phyloP scores from a whole-genome alignment of 2,113 vertebrate genomes.

The Phycodurus eques region DNA sequence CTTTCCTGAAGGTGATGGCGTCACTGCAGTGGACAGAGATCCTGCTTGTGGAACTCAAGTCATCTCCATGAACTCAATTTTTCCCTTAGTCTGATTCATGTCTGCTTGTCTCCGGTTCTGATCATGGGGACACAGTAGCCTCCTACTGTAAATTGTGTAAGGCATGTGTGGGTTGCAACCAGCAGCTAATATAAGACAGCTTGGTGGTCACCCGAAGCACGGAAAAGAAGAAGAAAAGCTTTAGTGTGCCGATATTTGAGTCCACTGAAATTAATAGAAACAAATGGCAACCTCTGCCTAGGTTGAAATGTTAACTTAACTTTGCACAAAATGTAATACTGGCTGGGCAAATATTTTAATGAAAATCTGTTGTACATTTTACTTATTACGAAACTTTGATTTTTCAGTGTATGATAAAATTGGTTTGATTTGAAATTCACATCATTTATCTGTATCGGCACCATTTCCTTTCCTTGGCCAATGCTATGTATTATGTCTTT shows the following conservation, averaged over 20 bases:
- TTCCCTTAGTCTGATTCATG: neutral
- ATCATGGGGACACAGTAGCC: neutral
- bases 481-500: neutral
- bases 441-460: neutral
- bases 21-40: constrained; percentile 5
- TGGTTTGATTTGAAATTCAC: neutral
- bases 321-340: neutral
- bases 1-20: constrained; percentile 11
- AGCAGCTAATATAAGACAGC: neutral
- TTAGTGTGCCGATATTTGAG: neutral
- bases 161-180: neutral
- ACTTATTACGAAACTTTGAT: neutral
- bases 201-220: neutral
- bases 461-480: neutral
- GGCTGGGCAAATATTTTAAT: neutral
- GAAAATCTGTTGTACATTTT: neutral
- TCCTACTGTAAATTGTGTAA: neutral
- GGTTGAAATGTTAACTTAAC: neutral
- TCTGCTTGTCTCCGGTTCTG: neutral
- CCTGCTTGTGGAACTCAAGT: constrained; percentile 8
- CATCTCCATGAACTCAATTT: constrained; percentile 14
- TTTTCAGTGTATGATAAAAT: neutral
- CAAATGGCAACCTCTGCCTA: neutral
- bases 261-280: neutral
- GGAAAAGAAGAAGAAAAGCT: neutral